A percentile compares a stretch with the other conserved stretches of the same genome.
Conservation (phyloP, 2,113 vertebrate genomes). For the Cyprinodon tularosa region DNA sequence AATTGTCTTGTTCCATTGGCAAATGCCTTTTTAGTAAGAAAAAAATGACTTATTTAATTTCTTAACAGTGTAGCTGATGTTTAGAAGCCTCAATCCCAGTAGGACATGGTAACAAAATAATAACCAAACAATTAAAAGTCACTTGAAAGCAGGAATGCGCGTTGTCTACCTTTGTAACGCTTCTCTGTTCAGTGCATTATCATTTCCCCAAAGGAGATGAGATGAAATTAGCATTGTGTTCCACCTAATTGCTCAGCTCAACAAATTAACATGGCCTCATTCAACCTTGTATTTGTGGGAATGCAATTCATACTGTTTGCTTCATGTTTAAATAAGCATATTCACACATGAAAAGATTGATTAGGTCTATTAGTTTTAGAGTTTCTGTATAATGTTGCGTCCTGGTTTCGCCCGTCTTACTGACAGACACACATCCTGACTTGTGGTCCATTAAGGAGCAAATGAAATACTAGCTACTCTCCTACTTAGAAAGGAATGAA, state of each 20-base stretch:
- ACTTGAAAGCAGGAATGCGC: slow-evolving; percentile 66
- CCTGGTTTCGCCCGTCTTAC: slow-evolving; percentile 19
- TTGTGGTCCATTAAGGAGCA: not conserved
- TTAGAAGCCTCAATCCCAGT: slow-evolving; percentile 40
- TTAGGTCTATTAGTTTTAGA: slow-evolving; percentile 66
- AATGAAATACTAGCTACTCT: not conserved
- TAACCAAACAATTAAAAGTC: slow-evolving; percentile 72
- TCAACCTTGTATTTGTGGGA: slow-evolving; percentile 67
- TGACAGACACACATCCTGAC: slow-evolving; percentile 35
- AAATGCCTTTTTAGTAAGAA: too few relatives aligned
- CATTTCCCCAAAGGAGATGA: slow-evolving; percentile 71
- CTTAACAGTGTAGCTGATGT: not conserved
- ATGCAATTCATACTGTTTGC: slow-evolving; percentile 68
- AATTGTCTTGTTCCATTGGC: too few relatives aligned
- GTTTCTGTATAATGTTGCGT: slow-evolving; percentile 55
- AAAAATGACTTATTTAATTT: too few relatives aligned
- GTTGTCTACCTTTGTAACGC: slow-evolving; percentile 46
- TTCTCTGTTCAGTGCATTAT: slow-evolving; percentile 63
- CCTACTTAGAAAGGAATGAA: slow-evolving; percentile 14
- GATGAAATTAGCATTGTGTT: slow-evolving; percentile 75
- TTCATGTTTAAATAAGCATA: slow-evolving; percentile 71
- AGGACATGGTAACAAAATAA: slow-evolving; percentile 49
- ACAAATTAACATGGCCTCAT: slow-evolving; percentile 74
- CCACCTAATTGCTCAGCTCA: slow-evolving; percentile 78
- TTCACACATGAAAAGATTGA: slow-evolving; percentile 76